Percentiles rank a stretch among this genome's conserved stretches.
phyloP scores from a whole-genome alignment of 2,888 invertebrate species.

The Nycteola revayana region DNA sequence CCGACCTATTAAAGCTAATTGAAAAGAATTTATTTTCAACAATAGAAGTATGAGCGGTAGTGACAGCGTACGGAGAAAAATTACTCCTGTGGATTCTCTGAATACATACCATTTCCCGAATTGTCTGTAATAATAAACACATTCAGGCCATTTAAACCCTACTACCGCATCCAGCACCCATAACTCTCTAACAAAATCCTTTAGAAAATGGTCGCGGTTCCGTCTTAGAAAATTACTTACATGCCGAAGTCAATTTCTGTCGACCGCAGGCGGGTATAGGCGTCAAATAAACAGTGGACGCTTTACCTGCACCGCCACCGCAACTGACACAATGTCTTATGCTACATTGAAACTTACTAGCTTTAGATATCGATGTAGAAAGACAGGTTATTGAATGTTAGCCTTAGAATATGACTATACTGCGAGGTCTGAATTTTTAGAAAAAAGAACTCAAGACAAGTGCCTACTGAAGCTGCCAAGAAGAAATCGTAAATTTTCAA shows the following conservation, averaged over 20 bases:
- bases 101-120: no score
- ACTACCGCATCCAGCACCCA: slow-evolving; percentile 26
- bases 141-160: neutral
- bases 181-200: slow-evolving; percentile 38
- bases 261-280: slow-evolving; percentile 70
- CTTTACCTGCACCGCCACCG: slow-evolving; percentile 68
- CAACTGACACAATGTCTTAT: slow-evolving; percentile 69
- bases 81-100: no score
- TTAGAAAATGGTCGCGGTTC: slow-evolving; percentile 58
- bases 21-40: no score
- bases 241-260: slow-evolving; percentile 66
- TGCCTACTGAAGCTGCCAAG: no score
- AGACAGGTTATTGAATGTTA: neutral
- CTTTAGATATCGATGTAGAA: slow-evolving; percentile 4
- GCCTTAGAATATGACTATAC: no score
- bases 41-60: no score
- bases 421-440: no score
- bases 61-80: slow-evolving; percentile 19
- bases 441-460: no score
- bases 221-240: slow-evolving; percentile 78
- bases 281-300: slow-evolving; percentile 68
- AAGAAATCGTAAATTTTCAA: no score
- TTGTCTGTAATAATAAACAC: no score
- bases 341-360: slow-evolving; percentile 44
- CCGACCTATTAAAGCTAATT: no score